phyloP scores from a whole-genome alignment of 2,113 vertebrate genomes.

The Cygnus buccinator region DNA sequence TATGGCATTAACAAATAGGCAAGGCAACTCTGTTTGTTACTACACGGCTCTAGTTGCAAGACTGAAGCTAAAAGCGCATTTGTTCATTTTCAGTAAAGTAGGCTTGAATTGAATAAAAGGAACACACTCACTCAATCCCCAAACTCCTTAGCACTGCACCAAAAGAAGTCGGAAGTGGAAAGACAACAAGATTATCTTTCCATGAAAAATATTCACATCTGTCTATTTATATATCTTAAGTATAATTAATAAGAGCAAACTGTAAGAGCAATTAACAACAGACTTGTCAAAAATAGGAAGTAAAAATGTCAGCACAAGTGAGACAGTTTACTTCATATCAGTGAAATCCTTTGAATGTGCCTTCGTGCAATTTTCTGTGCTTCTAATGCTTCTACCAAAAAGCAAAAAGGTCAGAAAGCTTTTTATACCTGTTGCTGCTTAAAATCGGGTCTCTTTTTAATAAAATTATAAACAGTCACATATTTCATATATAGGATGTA shows the following conservation, averaged over 20 bases:
- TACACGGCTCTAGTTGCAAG: neutral
- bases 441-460: slow-evolving; percentile 95
- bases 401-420: slow-evolving; percentile 21
- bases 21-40: neutral
- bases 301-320: neutral
- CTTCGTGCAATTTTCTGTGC: neutral
- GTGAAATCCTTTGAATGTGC: neutral
- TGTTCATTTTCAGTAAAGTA: too few relatives aligned
- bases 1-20: neutral
- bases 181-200: neutral
- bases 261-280: neutral
- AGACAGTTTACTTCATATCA: neutral
- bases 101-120: neutral
- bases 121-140: neutral
- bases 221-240: neutral
- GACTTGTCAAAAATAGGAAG: neutral
- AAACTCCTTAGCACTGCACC: neutral
- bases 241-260: neutral
- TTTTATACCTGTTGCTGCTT: slow-evolving; percentile 90
- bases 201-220: neutral
- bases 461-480: slow-evolving; percentile 90
- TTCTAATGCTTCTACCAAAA: slow-evolving; percentile 18
- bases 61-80: neutral
- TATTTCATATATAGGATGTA: slow-evolving; percentile 99
- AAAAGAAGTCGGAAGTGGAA: neutral